phyloP scores from a whole-genome alignment of 2,797 vertebrate genomes.

The Lacerta bilineata region DNA sequence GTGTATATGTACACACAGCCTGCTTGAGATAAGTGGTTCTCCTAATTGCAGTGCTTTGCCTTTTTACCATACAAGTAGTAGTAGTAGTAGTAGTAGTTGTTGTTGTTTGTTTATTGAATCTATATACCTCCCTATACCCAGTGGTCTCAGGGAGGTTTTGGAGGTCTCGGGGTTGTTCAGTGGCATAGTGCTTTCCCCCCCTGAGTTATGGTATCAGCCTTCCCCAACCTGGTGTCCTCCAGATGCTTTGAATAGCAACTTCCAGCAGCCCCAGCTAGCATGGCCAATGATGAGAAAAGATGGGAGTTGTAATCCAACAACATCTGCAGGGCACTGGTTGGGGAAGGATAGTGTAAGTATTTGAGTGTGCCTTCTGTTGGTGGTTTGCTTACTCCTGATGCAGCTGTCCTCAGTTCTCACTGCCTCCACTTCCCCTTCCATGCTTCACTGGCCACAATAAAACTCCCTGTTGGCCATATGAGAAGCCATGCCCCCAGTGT shows the following conservation, averaged over 20 bases:
- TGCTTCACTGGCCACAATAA: not conserved
- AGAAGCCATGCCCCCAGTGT: not conserved
- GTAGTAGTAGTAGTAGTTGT: not conserved
- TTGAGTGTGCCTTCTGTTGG: not conserved
- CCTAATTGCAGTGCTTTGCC: not conserved
- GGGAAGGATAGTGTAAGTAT: not conserved
- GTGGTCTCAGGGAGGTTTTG: not conserved
- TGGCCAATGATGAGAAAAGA: no score
- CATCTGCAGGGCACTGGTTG: no score
- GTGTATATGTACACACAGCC: no score
- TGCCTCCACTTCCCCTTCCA: not conserved
- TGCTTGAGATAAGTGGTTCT: not conserved
- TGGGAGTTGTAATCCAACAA: no score
- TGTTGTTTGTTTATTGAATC: no score
- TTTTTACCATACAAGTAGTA: not conserved
- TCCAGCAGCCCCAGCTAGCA: no score
- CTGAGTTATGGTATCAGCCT: no score
- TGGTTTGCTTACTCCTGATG: not conserved
- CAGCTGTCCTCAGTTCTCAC: not conserved
- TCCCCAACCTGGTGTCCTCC: no score
- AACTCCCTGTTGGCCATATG: not conserved
- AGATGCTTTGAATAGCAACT: no score
- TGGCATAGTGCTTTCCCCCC: no score
- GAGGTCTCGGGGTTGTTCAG: not conserved
- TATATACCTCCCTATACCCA: no score